A percentile compares a stretch with the other conserved stretches of the same genome.
phyloP scores from a whole-genome alignment of 1,140 invertebrate species.

The Chironomus tepperi region DNA sequence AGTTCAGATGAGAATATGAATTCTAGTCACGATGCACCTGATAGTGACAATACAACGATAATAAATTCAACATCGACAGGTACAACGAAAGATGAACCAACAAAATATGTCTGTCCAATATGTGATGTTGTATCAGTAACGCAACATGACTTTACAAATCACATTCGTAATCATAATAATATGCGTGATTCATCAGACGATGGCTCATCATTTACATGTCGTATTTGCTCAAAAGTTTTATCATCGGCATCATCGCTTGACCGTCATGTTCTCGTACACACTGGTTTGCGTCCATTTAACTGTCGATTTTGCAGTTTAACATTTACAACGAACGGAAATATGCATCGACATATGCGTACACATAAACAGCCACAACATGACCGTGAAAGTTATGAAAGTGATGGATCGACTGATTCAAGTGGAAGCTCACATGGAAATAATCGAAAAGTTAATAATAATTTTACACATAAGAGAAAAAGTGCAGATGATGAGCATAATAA shows the following conservation, averaged over 20 bases:
- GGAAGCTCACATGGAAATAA: neutral
- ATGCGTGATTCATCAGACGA: constrained; percentile 38
- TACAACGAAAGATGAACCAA: constrained; percentile 32
- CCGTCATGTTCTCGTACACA: constrained; percentile 65
- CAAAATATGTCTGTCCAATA: constrained; percentile 51
- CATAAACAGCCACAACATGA: constrained; percentile 46
- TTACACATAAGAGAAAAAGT: constrained; percentile 29
- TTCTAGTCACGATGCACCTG: neutral
- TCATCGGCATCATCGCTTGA: constrained; percentile 71
- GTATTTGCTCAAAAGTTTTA: constrained; percentile 49
- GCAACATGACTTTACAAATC: constrained; percentile 57
- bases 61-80: neutral
- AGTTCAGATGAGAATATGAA: constrained; percentile 20
- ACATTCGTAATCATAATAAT: constrained; percentile 58
- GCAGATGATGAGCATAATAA: constrained; percentile 33
- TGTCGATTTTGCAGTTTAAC: constrained; percentile 70
- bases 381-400: constrained; percentile 38
- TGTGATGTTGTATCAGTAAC: constrained; percentile 50
- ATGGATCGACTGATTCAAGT: constrained; percentile 35
- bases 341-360: constrained; percentile 75
- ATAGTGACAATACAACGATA: neutral
- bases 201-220: constrained; percentile 44
- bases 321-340: constrained; percentile 82
- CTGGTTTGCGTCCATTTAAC: constrained; percentile 64
- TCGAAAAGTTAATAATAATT: constrained; percentile 26